Conservation (phyloP, 2,797 vertebrate species). For the Serranus cabrilla region DNA sequence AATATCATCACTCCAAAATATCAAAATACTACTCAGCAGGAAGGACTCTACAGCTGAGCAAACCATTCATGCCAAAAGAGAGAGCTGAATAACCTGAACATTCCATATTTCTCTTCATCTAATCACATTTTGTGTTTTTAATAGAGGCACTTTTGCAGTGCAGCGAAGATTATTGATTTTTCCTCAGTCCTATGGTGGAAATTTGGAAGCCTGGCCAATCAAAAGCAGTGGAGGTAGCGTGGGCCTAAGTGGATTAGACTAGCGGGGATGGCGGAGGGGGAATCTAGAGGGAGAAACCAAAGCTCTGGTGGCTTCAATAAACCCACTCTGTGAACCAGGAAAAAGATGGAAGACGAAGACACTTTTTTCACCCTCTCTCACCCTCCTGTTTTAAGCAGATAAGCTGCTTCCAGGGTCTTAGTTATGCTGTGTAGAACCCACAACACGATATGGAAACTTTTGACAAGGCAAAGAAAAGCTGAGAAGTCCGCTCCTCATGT, state of each 20-base stretch:
- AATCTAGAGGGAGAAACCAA: slow-evolving; percentile 67
- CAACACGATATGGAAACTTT: slow-evolving; percentile 76
- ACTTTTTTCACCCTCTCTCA: slow-evolving; percentile 70
- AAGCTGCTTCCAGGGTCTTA: slow-evolving; percentile 85
- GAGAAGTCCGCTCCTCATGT: slow-evolving; percentile 62
- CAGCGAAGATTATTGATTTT: slow-evolving; percentile 71
- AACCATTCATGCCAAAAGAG: not conserved
- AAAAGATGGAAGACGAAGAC: slow-evolving; percentile 72
- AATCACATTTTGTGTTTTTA: slow-evolving; percentile 44
- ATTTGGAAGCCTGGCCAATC: slow-evolving; percentile 70
- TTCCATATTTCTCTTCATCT: slow-evolving; percentile 1
- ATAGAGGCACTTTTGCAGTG: slow-evolving; percentile 37
- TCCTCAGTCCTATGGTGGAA: slow-evolving; percentile 51
- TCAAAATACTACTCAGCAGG: not conserved
- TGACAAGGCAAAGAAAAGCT: slow-evolving; percentile 74
- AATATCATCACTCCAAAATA: not conserved
- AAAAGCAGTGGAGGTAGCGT: slow-evolving; percentile 62
- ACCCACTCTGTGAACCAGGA: slow-evolving; percentile 73
- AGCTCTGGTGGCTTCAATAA: slow-evolving; percentile 77
- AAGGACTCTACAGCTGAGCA: not conserved
- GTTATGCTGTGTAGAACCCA: slow-evolving; percentile 79
- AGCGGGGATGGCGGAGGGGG: slow-evolving; percentile 48
- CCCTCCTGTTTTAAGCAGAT: slow-evolving; percentile 84
- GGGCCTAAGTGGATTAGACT: slow-evolving; percentile 80
- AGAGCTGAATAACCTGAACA: not conserved